Base-by-base conservation (phyloP, 2,113 vertebrate genomes). In the Pungitius pungitius region DNA sequence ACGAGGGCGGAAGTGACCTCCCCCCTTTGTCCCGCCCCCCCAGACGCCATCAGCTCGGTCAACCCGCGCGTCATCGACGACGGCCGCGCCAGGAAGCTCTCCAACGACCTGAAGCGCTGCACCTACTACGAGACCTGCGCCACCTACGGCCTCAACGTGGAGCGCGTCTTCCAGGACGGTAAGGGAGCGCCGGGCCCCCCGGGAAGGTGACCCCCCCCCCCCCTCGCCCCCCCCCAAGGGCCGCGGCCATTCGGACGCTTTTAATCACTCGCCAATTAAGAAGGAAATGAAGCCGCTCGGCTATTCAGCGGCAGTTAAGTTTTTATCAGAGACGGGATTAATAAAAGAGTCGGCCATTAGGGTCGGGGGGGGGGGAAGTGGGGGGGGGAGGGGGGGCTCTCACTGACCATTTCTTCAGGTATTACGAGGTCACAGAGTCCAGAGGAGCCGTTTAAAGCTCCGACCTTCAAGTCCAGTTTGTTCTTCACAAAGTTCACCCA, bases 101-200 rank as follows among this genome's bases (percentile, higher is more conserved):
- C 96, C 37, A 98, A 95, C 0, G 97, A 99, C 90, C 95, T 99
- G 69, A 99, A 99, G 85, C 93, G 97, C 71, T 99, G 97, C 92
- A 98, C 97, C 0, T 99, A 99, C 92, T 99, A 99, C 0, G 98
- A 99, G 80, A 99, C 98, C 6, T 99, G 98, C 0, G 97, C 98
- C 45, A 99, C 97, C 1, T 99, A 99, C 0, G 98, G 98, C 11
- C 95, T 99, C 61, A 99, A 99, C 15, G 97, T 99, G 93, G 98
- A 99, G 77, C 92, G 98, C 0, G 98, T 99, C 90, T 99, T 99
- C 88, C 98, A 99, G 90, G 98, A 99, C 0, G 97, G 98, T 99
- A 80, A 91, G 90, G 47, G n/a, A n/a, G n/a, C n/a, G n/a, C n/a
- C n/a, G n/a, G 63, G 65, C 85, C 86, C 86, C 73, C 69, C 58